A percentile compares a stretch with the other conserved stretches of the same genome.
Conservation (phyloP, 2,888 invertebrate species). For the Mimumesa dahlbomi region DNA sequence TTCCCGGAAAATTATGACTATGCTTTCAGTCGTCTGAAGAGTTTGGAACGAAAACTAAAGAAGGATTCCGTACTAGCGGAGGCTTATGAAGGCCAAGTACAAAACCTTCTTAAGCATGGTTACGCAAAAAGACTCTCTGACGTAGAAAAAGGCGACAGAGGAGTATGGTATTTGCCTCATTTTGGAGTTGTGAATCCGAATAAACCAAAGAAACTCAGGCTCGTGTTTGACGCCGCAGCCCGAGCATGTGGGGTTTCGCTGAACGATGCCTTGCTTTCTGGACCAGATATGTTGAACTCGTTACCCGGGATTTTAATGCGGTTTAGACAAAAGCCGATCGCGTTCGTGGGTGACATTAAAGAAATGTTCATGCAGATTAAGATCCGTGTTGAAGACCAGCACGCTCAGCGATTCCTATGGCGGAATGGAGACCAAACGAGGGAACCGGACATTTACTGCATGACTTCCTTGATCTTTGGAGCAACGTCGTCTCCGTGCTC, state of each 20-base stretch:
- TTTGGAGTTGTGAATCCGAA: conserved; percentile 32
- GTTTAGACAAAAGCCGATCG: conserved; percentile 71
- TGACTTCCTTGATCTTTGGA: no score
- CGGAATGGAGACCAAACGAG: conserved; percentile 9
- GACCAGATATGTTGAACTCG: conserved; percentile 70
- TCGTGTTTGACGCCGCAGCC: conserved; percentile 71
- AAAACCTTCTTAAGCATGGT: background rate
- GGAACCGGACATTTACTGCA: conserved; percentile 37
- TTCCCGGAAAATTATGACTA: background rate
- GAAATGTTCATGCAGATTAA: conserved; percentile 72
- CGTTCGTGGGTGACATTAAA: conserved; percentile 69
- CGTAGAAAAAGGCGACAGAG: accelerated
- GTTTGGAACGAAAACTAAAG: background rate
- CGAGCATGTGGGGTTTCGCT: conserved; percentile 56
- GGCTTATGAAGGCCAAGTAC: background rate
- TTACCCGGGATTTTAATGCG: conserved; percentile 72
- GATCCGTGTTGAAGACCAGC: conserved; percentile 61
- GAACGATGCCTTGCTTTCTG: conserved; percentile 66
- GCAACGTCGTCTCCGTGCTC: no score
- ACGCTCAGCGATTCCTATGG: conserved; percentile 62
- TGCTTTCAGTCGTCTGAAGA: background rate
- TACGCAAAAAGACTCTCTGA: background rate
- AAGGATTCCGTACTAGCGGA: background rate
- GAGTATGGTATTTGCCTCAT: conserved; percentile 6
- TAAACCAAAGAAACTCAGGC: conserved; percentile 63